Percentiles rank a stretch among this genome's conserved stretches.
Evolutionary conservation across 2,797 vertebrate species (phyloP).

Genomic region (Tokudaia tokunoshimensis): DNA sequence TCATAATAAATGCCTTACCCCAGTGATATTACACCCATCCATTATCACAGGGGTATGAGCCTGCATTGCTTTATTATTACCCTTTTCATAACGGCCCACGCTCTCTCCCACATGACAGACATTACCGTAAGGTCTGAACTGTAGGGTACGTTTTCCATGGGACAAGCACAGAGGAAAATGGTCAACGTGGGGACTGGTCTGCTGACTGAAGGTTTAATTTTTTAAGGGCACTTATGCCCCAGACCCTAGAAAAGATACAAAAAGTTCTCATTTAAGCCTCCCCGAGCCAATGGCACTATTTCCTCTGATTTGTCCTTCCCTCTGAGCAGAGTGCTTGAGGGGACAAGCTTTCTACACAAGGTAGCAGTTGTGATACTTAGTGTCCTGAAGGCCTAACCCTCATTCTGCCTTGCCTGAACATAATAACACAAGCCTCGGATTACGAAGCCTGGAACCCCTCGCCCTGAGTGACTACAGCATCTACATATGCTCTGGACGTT

Average conservation of each 20-base stretch:
- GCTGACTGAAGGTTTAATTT: background rate
- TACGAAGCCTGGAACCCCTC: background rate
- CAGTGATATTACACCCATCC: background rate
- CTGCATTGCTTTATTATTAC: background rate
- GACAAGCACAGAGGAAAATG: background rate
- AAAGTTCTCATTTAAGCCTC: background rate
- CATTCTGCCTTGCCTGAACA: background rate
- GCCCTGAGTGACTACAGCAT: background rate
- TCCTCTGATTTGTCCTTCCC: background rate
- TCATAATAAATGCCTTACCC: background rate
- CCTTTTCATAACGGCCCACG: background rate
- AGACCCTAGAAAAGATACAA: background rate
- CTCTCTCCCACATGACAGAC: background rate
- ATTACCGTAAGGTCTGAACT: background rate
- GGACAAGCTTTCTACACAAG: background rate
- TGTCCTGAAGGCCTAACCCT: background rate
- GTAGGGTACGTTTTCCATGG: background rate
- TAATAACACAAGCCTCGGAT: background rate
- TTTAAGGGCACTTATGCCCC: background rate
- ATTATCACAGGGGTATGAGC: background rate
- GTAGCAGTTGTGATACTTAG: background rate
- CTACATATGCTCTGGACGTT: background rate
- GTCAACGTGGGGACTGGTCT: background rate
- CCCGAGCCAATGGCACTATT: background rate
- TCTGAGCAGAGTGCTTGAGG: background rate